Base-by-base conservation (phyloP, 2,888 invertebrate genomes). In the Steinernema scapterisci region DNA sequence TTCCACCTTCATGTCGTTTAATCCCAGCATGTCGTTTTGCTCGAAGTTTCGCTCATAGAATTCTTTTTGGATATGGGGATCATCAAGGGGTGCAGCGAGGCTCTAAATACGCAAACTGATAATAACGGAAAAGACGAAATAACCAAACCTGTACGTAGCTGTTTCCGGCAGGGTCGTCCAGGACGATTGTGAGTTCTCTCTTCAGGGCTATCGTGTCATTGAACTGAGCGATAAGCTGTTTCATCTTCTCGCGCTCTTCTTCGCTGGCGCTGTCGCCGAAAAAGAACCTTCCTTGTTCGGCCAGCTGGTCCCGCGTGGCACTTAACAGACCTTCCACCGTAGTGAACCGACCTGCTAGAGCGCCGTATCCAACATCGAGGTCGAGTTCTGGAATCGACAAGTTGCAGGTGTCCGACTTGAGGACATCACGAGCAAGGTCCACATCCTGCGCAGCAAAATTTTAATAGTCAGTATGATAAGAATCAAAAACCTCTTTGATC, bases 151-250 rank as follows among this genome's bases (percentile, higher is more conserved):
- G 94, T 54, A 97, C 91, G 88, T 96, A 97, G 79, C 95, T 96
- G 89, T 97, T 97, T 0, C 99, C 99, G 9, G 97, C 94, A 0
- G 97, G 95, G 90, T 99, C 99, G 88, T 97, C 95, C 79, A 99
- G 89, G 1, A 97, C 88, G 0, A 99, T 81, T 0, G 95, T 95
- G 0, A 93, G 90, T 3, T 90, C 83, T 5, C 76, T 71, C 52
- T 83, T 78, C 21, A 86, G 74, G 21, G 78, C 76, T 46, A 84
- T 45, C 38, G 75, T 77, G 52, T 83, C 82, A 27, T 82, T 81
- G 51, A 86, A 77, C 63, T 77, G 74, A 25, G 74, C 77, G 21
- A 85, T 74, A 38, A 86, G 77, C n/a, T 72, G 48, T 16, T 56
- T 74, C 52, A 86, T 80, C 7, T 80, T 82, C 9, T 46, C 48